Base-by-base conservation (phyloP, 2,113 vertebrate species). In the Coregonus clupeaformis region DNA sequence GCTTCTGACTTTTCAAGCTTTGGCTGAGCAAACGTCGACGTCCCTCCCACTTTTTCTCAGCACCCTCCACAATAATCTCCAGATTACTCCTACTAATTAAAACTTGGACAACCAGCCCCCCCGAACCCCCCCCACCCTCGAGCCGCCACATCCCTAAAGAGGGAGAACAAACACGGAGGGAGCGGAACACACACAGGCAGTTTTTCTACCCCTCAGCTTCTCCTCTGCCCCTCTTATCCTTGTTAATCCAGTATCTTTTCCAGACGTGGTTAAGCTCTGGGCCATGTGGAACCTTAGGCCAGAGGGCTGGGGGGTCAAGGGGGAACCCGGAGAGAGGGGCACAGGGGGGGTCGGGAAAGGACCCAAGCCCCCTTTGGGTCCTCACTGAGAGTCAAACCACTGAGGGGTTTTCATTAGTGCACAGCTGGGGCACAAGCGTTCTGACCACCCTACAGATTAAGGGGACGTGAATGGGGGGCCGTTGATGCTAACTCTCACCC, bases 21-120 rank as follows among this genome's bases (percentile, higher is more conserved):
- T 96, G 76, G 88, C 93, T 95, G 90, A 91, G 94, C 93, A 95
- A 96, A 96, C 93, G 97, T 16, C 65, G 62, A 63, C 82, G 77
- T 72, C 73, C 76, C 78, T 69, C 77, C 82, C 77, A 74, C 57
- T 74, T 82, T 83, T 87, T 87, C 83, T 71, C 65, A 77, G 74
- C 83, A 73, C 73, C 76, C 70, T 88, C 83, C 83, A 87, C 94
- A 93, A 95, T 95, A 94, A 95, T 97, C 95, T 90, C 91, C 91
- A 94, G 93, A 94, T 94, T 94, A 96, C 93, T 92, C 92, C 92
- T 92, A 87, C 94, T 97, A 96, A 97, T 97, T 98, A 97, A 97
- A 97, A 95, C 95, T 93, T 95, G 91, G 93, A 92, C 95, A 96
- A 96, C 95, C 95, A 95, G 93, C 86, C 81, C 93, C 92, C 90